Percentiles rank a stretch among this genome's conserved stretches.
Evolutionary conservation across 2,888 invertebrate genomes (phyloP).

Genomic region (Brachynemurus nebulosus): DNA sequence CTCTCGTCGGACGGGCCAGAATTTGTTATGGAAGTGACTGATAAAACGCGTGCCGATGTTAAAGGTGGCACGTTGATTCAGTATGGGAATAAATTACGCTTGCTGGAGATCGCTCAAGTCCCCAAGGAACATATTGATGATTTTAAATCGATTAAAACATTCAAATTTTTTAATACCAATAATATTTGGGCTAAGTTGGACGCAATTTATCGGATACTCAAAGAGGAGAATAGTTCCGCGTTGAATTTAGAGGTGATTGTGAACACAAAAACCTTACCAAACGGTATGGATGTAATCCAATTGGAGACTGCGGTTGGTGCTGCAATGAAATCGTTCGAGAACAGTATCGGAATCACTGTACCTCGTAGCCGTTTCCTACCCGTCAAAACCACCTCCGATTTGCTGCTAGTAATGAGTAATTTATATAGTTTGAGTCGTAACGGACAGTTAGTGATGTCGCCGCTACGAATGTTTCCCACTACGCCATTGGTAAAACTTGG

Average conservation of each 20-base stretch:
- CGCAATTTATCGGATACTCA: conserved; percentile 33
- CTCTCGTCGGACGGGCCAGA: conserved; percentile 47
- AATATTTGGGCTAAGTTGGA: conserved; percentile 93
- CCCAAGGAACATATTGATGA: conserved; percentile 95
- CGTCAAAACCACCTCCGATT: conserved; percentile 96
- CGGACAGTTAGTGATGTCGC: conserved; percentile 89
- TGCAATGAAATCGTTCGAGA: conserved; percentile 96
- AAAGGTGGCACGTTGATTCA: conserved; percentile 97
- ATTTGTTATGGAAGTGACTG: conserved; percentile 99
- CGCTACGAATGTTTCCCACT: conserved; percentile 88
- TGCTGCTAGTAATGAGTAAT: conserved; percentile 96
- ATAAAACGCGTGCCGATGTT: conserved; percentile 97
- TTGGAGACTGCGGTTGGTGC: conserved; percentile 98
- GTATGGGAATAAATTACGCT: conserved; percentile 83
- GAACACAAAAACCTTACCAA: conserved; percentile 86
- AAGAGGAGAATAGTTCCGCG: conserved; percentile 28
- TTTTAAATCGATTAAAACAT: conserved; percentile 96
- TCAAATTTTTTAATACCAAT: conserved; percentile 99
- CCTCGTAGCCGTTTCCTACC: conserved; percentile 94
- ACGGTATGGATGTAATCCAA: conserved; percentile 90
- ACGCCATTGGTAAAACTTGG: conserved; percentile 96
- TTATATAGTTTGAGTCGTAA: conserved; percentile 72
- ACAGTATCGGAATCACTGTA: conserved; percentile 88
- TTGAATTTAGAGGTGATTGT: conserved; percentile 97
- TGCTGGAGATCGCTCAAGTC: conserved; percentile 98